Conservation (phyloP, 2,797 vertebrate species). For the Oryzias dopingdopingensis region DNA sequence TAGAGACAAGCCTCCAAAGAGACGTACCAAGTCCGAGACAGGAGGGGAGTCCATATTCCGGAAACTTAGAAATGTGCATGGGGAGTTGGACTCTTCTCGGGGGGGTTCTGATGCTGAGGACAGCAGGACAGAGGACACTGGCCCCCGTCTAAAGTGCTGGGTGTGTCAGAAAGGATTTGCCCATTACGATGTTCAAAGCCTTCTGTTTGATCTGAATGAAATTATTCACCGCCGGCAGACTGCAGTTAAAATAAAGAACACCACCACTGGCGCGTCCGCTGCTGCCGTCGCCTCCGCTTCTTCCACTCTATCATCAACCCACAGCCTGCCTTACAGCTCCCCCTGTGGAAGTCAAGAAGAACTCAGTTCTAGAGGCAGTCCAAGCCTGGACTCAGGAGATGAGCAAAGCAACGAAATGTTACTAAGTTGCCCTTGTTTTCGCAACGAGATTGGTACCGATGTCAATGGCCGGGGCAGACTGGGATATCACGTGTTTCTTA, state of each 20-base stretch:
- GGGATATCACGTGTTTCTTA: slow-evolving; percentile 62
- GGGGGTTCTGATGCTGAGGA: slow-evolving; percentile 87
- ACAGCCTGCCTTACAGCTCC: slow-evolving; percentile 86
- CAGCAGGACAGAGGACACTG: slow-evolving; percentile 83
- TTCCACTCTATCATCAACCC: slow-evolving; percentile 90
- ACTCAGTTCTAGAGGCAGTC: slow-evolving; percentile 88
- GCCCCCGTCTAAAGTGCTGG: slow-evolving; percentile 82
- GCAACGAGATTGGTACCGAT: slow-evolving; percentile 93
- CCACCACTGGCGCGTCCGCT: slow-evolving; percentile 92
- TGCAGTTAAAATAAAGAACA: slow-evolving; percentile 90
- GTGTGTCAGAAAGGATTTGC: slow-evolving; percentile 91
- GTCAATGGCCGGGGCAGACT: slow-evolving; percentile 81
- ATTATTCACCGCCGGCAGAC: slow-evolving; percentile 86
- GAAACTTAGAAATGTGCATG: slow-evolving; percentile 89
- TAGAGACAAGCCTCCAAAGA: slow-evolving; percentile 92
- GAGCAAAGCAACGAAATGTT: slow-evolving; percentile 95
- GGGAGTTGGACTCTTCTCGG: slow-evolving; percentile 85
- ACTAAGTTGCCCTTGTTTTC: slow-evolving; percentile 93
- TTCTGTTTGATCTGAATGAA: slow-evolving; percentile 93
- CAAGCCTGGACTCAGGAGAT: slow-evolving; percentile 83
- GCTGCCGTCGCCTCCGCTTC: slow-evolving; percentile 90
- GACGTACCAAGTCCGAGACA: slow-evolving; percentile 93
- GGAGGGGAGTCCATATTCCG: slow-evolving; percentile 97
- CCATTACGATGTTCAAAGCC: slow-evolving; percentile 95
- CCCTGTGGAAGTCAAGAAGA: slow-evolving; percentile 95